Evolutionary conservation across 2,888 invertebrate genomes (phyloP).

Genomic region (Xestia rhomboidea): DNA sequence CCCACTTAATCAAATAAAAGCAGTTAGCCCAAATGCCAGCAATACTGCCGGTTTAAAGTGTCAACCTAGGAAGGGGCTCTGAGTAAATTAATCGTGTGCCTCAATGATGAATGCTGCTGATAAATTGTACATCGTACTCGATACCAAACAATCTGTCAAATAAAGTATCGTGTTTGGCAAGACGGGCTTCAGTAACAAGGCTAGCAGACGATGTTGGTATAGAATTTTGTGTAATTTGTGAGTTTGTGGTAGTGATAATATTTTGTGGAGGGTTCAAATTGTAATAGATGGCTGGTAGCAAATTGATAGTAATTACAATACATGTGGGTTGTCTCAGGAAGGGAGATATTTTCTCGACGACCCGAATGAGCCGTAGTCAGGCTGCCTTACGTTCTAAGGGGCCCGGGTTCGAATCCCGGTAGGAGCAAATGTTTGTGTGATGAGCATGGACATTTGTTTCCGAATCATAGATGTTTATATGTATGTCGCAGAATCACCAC

Average conservation of each 20-base stretch:
- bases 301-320: neutral
- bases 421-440: no score
- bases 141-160: slow-evolving; percentile 43
- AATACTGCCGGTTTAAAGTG: slow-evolving; percentile 24
- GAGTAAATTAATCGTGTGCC: slow-evolving; percentile 40
- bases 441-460: no score
- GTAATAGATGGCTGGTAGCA: neutral
- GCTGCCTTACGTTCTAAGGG: no score
- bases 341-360: neutral
- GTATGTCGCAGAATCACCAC: no score
- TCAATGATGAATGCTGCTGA: slow-evolving; percentile 28
- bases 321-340: neutral
- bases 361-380: no score
- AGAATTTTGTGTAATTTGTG: slow-evolving; percentile 15
- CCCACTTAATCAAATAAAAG: slow-evolving; percentile 14
- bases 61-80: slow-evolving; percentile 9
- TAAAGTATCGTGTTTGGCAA: slow-evolving; percentile 28
- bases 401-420: no score
- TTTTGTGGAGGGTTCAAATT: slow-evolving; percentile 22
- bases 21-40: slow-evolving; percentile 13
- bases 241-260: neutral
- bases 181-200: neutral
- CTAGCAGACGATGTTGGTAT: neutral
- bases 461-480: no score
- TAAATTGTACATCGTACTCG: slow-evolving; percentile 46